Evolutionary conservation across 1,140 invertebrate species (phyloP).

Genomic region (Cydia splendana): DNA sequence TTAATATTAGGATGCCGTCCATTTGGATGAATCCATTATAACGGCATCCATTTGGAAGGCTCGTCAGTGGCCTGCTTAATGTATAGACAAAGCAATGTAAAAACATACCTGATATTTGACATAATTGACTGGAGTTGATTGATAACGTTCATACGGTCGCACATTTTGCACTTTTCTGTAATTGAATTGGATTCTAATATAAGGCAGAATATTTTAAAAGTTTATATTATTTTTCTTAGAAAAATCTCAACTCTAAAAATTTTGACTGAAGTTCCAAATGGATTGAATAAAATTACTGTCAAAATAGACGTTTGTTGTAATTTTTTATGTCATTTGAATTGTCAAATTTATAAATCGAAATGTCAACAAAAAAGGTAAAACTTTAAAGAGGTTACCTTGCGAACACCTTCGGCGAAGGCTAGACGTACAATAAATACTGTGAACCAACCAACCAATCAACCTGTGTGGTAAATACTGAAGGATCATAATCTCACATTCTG

Average conservation of each 20-base stretch:
- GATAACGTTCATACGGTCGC: conserved; percentile 63
- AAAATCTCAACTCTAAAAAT: conserved; percentile 28
- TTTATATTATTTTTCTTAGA: not conserved
- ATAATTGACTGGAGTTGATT: conserved; percentile 61
- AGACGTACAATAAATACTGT: no score
- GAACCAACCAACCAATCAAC: no score
- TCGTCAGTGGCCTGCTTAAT: no score
- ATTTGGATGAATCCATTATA: no score
- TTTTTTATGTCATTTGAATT: not conserved
- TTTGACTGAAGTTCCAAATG: conserved; percentile 15
- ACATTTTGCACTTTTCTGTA: conserved; percentile 52
- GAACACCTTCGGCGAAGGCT: no score
- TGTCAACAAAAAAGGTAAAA: not conserved
- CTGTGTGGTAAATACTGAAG: no score
- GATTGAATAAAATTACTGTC: not conserved
- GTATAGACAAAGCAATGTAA: conserved; percentile 25
- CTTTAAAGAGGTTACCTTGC: not conserved
- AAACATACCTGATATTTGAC: conserved; percentile 63
- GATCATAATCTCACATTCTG: no score
- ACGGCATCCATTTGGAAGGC: no score
- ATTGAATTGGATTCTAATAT: conserved; percentile 24
- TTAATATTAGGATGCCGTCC: no score
- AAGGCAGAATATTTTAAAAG: conserved; percentile 8
- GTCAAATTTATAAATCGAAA: not conserved
- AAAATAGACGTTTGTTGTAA: conserved; percentile 3